These are phyloP conservation scores for Choloepus hoffmanni DNA, from an alignment of 2,113 vertebrate genomes.

Conservation along the genomic window DNA sequence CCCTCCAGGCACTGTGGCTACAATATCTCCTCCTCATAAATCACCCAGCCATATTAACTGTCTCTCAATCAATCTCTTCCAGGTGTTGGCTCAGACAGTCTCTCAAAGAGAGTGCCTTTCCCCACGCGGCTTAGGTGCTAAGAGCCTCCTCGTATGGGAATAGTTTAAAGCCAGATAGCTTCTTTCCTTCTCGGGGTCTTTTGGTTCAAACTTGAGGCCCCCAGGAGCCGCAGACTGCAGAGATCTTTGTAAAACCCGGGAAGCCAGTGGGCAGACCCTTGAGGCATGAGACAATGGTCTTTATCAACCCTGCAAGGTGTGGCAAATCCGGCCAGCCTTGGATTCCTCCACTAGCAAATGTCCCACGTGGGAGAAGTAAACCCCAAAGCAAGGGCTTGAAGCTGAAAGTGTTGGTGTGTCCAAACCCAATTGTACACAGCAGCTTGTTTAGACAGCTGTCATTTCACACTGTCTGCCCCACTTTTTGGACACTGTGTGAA, in stretches of 20 bases:
- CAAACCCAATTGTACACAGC: neutral
- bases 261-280: neutral
- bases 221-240: neutral
- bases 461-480: neutral
- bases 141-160: slow-evolving; percentile 70
- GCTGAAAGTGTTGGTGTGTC: neutral
- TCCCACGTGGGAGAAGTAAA: neutral
- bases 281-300: rapidly evolving
- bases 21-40: slow-evolving; percentile 84
- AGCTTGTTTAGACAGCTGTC: neutral
- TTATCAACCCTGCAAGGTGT: neutral
- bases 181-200: slow-evolving; percentile 37
- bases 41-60: slow-evolving; percentile 74
- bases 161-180: slow-evolving; percentile 67
- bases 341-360: neutral
- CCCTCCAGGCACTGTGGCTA: slow-evolving; percentile 66
- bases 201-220: neutral
- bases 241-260: neutral
- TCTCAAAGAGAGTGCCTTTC: slow-evolving; percentile 71
- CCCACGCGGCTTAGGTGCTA: slow-evolving; percentile 67
- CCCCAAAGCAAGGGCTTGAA: neutral
- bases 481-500: too few relatives aligned
- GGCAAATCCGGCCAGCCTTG: neutral
- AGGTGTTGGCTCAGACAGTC: slow-evolving; percentile 85
- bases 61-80: slow-evolving; percentile 89